phyloP scores from a whole-genome alignment of 2,888 invertebrate species.

The Rhaphigaster nebulosa region DNA sequence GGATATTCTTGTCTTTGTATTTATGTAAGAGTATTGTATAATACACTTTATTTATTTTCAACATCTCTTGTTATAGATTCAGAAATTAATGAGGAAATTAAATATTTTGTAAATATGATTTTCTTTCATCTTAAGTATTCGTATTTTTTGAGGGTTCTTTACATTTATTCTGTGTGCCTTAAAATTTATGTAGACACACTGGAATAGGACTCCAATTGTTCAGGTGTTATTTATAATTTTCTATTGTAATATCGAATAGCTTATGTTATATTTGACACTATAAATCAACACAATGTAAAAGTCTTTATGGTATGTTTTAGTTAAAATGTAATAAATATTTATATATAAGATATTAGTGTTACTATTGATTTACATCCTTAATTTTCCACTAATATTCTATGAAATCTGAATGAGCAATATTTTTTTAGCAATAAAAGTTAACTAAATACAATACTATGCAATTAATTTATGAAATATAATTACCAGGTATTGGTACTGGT shows the following conservation, averaged over 20 bases:
- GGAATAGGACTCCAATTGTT: conserved; percentile 52
- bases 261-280: conserved; percentile 58
- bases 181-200: conserved; percentile 50
- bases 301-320: conserved; percentile 60
- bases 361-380: neutral
- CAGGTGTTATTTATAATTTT: conserved; percentile 61
- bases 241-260: conserved; percentile 57
- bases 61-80: conserved; percentile 52
- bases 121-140: conserved; percentile 43
- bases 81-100: conserved; percentile 40
- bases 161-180: conserved; percentile 56
- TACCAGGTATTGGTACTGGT: neutral
- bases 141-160: conserved; percentile 41
- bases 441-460: neutral
- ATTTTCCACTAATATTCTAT: neutral
- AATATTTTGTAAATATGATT: conserved; percentile 53
- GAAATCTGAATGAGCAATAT: neutral
- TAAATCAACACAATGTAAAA: conserved; percentile 59
- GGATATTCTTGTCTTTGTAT: conserved; percentile 52
- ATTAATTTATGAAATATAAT: neutral
- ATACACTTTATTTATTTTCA: conserved; percentile 58
- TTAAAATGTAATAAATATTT: conserved; percentile 60
- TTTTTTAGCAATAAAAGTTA: neutral
- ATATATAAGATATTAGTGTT: conserved; percentile 55
- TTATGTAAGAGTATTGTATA: conserved; percentile 55